phyloP scores from a whole-genome alignment of 2,888 invertebrate species.

The Caenorhabditis macrosperma region DNA sequence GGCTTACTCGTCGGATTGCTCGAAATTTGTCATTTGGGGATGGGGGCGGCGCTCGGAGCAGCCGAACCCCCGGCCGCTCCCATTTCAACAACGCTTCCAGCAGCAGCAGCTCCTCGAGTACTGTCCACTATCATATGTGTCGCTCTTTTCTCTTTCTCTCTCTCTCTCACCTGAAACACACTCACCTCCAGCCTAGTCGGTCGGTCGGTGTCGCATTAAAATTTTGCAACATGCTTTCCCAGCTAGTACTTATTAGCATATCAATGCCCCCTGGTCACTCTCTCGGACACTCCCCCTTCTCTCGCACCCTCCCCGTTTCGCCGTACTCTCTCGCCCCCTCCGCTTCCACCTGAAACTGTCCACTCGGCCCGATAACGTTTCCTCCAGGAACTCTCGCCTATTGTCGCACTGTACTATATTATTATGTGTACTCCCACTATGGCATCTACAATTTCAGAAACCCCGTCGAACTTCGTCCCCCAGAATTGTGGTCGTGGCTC shows the following conservation, averaged over 20 bases:
- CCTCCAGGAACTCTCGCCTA: constrained; percentile 23
- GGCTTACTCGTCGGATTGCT: constrained; percentile 15
- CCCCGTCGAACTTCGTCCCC: background rate
- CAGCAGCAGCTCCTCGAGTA: background rate
- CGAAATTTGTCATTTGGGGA: constrained; percentile 1
- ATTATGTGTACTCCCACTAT: constrained; percentile 16
- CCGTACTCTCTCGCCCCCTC: constrained; percentile 11
- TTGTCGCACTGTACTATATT: constrained; percentile 31
- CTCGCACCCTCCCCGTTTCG: background rate
- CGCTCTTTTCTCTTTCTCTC: background rate
- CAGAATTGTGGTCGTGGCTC: constrained; percentile 13
- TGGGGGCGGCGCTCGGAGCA: background rate
- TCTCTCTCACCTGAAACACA: constrained; percentile 11
- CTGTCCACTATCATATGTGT: constrained; percentile 17
- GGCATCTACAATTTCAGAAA: constrained; percentile 28
- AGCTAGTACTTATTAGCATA: constrained; percentile 34
- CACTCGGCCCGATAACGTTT: constrained; percentile 21
- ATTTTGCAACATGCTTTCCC: constrained; percentile 27
- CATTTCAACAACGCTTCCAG: constrained; percentile 15
- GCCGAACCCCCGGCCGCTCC: background rate
- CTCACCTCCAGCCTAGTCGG: constrained; percentile 3
- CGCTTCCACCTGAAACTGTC: constrained; percentile 36
- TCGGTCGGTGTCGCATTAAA: constrained; percentile 14
- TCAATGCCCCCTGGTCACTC: constrained; percentile 41
- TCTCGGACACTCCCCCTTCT: constrained; percentile 13